Percentiles rank a stretch among this genome's conserved stretches.
Evolutionary conservation across 2,113 vertebrate species (phyloP).

Genomic region (Columba livia): DNA sequence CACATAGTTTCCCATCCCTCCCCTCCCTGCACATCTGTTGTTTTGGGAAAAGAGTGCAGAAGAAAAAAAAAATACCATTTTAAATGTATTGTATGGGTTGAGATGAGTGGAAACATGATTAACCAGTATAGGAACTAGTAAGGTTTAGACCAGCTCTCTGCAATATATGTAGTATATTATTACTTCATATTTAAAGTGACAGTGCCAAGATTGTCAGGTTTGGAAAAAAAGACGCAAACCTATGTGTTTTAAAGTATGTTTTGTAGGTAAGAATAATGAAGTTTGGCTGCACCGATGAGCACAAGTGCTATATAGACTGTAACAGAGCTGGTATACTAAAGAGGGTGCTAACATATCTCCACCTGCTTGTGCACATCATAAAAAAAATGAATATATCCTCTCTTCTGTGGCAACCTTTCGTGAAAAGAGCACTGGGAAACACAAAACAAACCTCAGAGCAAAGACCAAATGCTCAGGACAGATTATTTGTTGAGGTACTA

Average conservation of each 20-base stretch:
- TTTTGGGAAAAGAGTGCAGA: not conserved
- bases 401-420: not conserved
- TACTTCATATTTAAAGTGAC: slow-evolving; percentile 10
- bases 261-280: not conserved
- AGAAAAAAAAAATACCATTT: not conserved
- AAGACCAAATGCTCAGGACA: not conserved
- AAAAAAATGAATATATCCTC: not conserved
- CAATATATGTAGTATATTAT: not conserved
- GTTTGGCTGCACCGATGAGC: not conserved
- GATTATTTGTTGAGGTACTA: not conserved
- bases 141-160: not conserved
- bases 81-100: not conserved
- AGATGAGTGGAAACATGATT: not conserved
- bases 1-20: not conserved
- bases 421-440: not conserved
- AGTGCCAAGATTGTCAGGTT: not conserved
- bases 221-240: not conserved
- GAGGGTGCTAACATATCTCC: not conserved
- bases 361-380: not conserved
- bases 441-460: not conserved
- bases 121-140: not conserved
- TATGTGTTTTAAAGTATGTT: not conserved
- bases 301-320: not conserved
- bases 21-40: not conserved
- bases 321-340: not conserved